Evolutionary conservation across 2,888 invertebrate genomes (phyloP).

Genomic region (Unio pictorum): DNA sequence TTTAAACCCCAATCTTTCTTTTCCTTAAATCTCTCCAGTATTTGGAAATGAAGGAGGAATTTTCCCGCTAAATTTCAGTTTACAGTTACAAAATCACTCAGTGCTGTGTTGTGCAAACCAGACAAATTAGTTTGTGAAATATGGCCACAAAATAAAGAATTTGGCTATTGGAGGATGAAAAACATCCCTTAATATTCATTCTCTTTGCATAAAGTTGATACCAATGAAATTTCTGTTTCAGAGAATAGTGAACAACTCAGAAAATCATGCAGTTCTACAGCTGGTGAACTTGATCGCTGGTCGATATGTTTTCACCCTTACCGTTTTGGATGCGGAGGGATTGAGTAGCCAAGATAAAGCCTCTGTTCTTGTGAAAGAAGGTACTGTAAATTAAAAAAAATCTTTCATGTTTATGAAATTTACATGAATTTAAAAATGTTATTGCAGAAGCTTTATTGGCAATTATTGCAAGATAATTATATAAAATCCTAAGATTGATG

Average conservation of each 20-base stretch:
- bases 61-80: too few relatives aligned
- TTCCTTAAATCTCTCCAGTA: too few relatives aligned
- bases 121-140: too few relatives aligned
- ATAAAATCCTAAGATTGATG: background rate
- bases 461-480: background rate
- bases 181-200: too few relatives aligned
- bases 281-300: slow-evolving; percentile 89
- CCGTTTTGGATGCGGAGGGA: slow-evolving; percentile 93
- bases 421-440: background rate
- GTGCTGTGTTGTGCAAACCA: too few relatives aligned
- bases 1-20: too few relatives aligned
- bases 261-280: slow-evolving; percentile 85
- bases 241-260: slow-evolving; percentile 83
- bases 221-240: slow-evolving; percentile 21
- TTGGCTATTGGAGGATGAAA: too few relatives aligned
- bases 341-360: slow-evolving; percentile 86
- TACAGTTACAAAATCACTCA: too few relatives aligned
- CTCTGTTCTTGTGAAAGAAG: slow-evolving; percentile 84
- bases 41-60: too few relatives aligned
- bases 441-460: background rate
- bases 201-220: too few relatives aligned
- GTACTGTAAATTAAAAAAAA: slow-evolving; percentile 60
- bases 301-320: slow-evolving; percentile 88
- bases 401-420: background rate
- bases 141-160: too few relatives aligned